Conservation (phyloP, 2,888 invertebrate genomes). For the Venusia cambrica region DNA sequence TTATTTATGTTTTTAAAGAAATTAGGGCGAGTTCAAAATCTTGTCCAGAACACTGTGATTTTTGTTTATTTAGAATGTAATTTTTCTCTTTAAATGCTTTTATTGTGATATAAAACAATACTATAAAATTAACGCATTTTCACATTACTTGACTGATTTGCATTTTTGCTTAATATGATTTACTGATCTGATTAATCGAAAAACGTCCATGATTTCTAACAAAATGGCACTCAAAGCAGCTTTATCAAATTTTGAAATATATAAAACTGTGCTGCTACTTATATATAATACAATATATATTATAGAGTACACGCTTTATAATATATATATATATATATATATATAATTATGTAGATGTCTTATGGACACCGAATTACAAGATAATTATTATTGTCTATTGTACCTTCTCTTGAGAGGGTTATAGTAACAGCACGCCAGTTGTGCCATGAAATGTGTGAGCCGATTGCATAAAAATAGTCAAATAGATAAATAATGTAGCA, state of each 20-base stretch:
- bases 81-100: slow-evolving; percentile 66
- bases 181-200: slow-evolving; percentile 7
- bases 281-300: too few species aligned
- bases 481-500: slow-evolving; percentile 68
- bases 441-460: slow-evolving; percentile 56
- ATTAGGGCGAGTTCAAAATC: slow-evolving; percentile 68
- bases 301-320: too few species aligned
- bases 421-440: slow-evolving; percentile 31
- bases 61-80: slow-evolving; percentile 76
- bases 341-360: too few species aligned
- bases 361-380: slow-evolving; percentile 5
- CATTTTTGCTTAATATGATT: slow-evolving; percentile 48
- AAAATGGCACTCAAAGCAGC: slow-evolving; percentile 29
- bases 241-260: too few species aligned
- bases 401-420: slow-evolving; percentile 28
- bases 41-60: slow-evolving; percentile 77
- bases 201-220: slow-evolving; percentile 28
- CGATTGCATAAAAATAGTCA: slow-evolving; percentile 61
- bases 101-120: slow-evolving; percentile 73
- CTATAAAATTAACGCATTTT: slow-evolving; percentile 52
- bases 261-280: too few species aligned
- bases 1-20: slow-evolving; percentile 70
- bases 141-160: slow-evolving; percentile 56
- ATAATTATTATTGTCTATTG: slow-evolving; percentile 14
- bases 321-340: too few species aligned